A percentile compares a stretch with the other conserved stretches of the same genome.
Evolutionary conservation across 2,113 vertebrate species (phyloP).

Genomic region (Guaruba guarouba): DNA sequence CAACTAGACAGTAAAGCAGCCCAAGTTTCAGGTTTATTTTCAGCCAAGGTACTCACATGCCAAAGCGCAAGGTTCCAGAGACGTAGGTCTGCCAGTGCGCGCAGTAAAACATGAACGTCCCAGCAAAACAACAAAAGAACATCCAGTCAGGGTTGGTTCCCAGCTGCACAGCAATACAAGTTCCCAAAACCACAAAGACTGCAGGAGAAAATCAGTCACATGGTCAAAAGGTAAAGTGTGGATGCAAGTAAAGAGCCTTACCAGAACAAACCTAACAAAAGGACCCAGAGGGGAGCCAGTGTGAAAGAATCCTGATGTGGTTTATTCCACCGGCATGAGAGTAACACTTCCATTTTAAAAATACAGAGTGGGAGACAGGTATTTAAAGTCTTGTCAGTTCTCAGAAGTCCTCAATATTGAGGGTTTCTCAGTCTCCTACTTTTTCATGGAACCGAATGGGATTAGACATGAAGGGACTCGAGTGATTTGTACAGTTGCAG

Average conservation of each 20-base stretch:
- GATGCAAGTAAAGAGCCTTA: background rate
- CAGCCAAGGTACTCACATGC: slow-evolving; percentile 88
- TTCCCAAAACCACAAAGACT: slow-evolving; percentile 98
- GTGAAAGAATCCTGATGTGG: background rate
- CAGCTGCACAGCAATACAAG: slow-evolving; percentile 94
- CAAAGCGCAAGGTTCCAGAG: slow-evolving; percentile 93
- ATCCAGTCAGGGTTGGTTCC: slow-evolving; percentile 98
- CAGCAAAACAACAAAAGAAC: slow-evolving; percentile 99
- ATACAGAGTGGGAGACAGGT: background rate
- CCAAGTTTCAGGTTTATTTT: background rate
- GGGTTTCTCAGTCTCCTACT: background rate
- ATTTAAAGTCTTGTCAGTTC: background rate
- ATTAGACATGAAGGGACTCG: background rate
- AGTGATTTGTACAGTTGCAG: background rate
- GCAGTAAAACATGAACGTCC: slow-evolving; percentile 99
- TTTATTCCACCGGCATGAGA: background rate
- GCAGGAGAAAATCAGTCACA: slow-evolving; percentile 69
- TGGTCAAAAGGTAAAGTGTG: slow-evolving; percentile 17
- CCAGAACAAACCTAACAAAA: background rate
- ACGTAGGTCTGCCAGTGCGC: slow-evolving; percentile 99
- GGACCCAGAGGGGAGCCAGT: background rate
- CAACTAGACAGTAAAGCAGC: background rate
- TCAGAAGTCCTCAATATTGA: background rate
- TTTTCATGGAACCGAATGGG: background rate
- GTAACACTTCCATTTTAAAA: background rate